Base-by-base conservation (phyloP, 2,888 invertebrate genomes). In the Drosophila seclusa region DNA sequence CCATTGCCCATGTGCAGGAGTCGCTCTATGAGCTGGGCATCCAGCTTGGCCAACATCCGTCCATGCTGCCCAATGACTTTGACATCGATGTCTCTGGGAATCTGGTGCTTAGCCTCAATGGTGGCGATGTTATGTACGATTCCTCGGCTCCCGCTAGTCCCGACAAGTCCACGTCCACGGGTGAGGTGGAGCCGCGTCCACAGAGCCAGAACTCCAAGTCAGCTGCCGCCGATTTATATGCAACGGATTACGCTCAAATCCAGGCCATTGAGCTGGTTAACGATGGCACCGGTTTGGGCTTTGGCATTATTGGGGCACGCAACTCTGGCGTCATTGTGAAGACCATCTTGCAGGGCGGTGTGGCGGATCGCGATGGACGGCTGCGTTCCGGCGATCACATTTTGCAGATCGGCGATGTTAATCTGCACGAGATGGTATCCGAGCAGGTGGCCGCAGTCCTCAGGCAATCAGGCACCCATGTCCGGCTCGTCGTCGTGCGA, bases 291-390 rank as follows among this genome's bases (percentile, higher is more conserved):
- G 99, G 99, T 36, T 95, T 99, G 83, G 99, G 99, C 45, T 99
- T 99, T 94, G 99, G 98, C 72, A 99, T 99, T 90, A 99, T 99
- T 91, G 99, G 99, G 31, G 98, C 97, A 57, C 96, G 99, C 85
- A 98, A 98, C 82, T 99, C 99, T 81, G 99, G 99, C 8, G 99
- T 99, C n/a, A 99, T 99, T 76, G 99, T 99, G 18, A 99, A 99
- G 93, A 99, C 99, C 21, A 99, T 99, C 83, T 94, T 99, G 70
- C 98, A 99, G 0, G 99, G 99, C 8, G 99, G 99, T 62, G 98
- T 99, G 4, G 99, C 99, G 11, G 99, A 99, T 93, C 95, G 98
- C 84, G 99, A 99, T 94, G 98, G 98, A n/a, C 95, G 99, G 58
- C 95, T 99, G 58, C 97, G 97, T 91, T 98, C 99, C 91, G 99